Percentiles rank a stretch among this genome's conserved stretches.
Conservation (phyloP, 1,140 invertebrate genomes). For the Ladona fulva region DNA sequence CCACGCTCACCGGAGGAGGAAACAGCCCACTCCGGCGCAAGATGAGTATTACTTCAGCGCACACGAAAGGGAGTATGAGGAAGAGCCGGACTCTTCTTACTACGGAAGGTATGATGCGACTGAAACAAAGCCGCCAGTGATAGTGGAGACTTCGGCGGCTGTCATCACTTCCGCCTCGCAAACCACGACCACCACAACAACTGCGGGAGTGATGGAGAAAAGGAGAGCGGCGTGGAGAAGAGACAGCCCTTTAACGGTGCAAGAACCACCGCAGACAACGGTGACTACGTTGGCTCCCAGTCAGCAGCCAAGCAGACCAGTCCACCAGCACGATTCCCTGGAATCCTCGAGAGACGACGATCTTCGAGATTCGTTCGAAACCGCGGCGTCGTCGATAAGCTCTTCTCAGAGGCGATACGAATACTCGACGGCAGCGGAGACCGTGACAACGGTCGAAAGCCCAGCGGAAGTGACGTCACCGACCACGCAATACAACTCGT, state of each 20-base stretch:
- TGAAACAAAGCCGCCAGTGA: constrained; percentile 23
- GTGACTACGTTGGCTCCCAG: constrained; percentile 32
- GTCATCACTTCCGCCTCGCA: constrained; percentile 28
- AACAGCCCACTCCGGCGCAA: constrained; percentile 7
- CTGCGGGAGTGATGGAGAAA: constrained; percentile 20
- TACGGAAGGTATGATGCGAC: constrained; percentile 15
- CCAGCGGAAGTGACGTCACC: constrained; percentile 11
- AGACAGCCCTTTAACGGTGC: constrained; percentile 34
- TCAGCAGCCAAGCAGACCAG: constrained; percentile 35
- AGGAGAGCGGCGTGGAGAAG: constrained; percentile 26
- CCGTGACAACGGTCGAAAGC: constrained; percentile 17
- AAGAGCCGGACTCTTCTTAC: not conserved
- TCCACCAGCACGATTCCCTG: constrained; percentile 35
- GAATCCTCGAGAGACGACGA: constrained; percentile 45
- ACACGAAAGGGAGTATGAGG: not conserved
- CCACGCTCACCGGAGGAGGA: constrained; percentile 18
- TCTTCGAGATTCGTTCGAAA: constrained; percentile 48
- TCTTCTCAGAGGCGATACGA: constrained; percentile 37
- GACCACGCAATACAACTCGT: constrained; percentile 19
- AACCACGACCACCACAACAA: constrained; percentile 26
- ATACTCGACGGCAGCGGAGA: constrained; percentile 30
- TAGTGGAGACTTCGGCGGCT: constrained; percentile 21
- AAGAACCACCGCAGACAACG: constrained; percentile 30
- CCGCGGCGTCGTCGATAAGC: constrained; percentile 44
- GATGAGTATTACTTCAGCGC: not conserved